phyloP scores from a whole-genome alignment of 2,113 vertebrate species.

The Lepus americanus region DNA sequence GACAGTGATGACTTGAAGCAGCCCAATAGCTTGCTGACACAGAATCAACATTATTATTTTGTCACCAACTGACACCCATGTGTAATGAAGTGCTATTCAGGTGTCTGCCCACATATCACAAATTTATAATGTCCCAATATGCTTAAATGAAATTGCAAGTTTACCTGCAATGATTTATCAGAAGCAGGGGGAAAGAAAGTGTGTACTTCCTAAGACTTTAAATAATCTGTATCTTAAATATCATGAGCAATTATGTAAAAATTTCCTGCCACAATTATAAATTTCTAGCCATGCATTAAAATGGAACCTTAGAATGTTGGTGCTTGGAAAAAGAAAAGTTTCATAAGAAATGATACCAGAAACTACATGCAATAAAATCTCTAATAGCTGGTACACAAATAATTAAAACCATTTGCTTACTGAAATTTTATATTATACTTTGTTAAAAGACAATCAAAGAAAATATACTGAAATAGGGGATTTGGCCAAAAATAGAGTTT shows the following conservation, averaged over 20 bases:
- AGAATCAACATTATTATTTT: conserved; percentile 63
- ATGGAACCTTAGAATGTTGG: conserved; percentile 57
- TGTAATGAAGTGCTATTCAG: background rate
- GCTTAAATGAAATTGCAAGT: conserved; percentile 56
- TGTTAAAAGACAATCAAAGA: conserved; percentile 31
- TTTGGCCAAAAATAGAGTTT: conserved; percentile 1
- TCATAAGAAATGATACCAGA: conserved; percentile 20
- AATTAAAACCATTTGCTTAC: conserved; percentile 33
- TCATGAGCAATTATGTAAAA: background rate
- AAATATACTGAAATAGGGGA: conserved; percentile 31
- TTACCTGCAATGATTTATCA: background rate
- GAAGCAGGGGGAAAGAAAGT: conserved; percentile 3
- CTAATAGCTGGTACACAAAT: background rate
- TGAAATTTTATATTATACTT: conserved; percentile 5
- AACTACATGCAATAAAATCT: conserved; percentile 15
- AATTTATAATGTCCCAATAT: background rate
- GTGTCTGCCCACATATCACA: background rate
- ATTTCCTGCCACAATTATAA: background rate
- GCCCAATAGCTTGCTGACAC: conserved; percentile 59
- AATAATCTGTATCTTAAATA: conserved; percentile 43
- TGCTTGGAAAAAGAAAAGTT: conserved; percentile 22
- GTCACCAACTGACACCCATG: conserved; percentile 39
- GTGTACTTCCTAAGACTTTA: background rate
- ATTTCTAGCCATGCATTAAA: conserved; percentile 48
- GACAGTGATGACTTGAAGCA: conserved; percentile 56